A percentile compares a stretch with the other conserved stretches of the same genome.
Evolutionary conservation across 2,888 invertebrate genomes (phyloP).

Genomic region (Xanthostigma xanthostigma): DNA sequence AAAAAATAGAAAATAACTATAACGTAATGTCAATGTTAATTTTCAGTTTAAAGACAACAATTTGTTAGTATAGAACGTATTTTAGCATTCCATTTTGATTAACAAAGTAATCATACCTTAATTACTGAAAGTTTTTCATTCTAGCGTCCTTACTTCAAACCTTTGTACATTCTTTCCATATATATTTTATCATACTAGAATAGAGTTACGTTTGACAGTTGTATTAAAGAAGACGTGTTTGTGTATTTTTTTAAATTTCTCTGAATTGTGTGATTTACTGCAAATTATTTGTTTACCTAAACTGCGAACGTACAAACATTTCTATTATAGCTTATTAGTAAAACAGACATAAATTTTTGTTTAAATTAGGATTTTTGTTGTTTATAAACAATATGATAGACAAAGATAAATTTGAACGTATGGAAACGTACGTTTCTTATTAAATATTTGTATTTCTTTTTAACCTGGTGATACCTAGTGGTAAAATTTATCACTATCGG

Average conservation of each 20-base stretch:
- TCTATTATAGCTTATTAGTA: background rate
- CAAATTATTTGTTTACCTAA: too few relatives aligned
- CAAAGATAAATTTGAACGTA: background rate
- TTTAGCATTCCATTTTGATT: too few relatives aligned
- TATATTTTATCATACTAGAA: background rate
- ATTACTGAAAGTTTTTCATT: background rate
- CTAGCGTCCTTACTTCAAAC: slow-evolving; percentile 1
- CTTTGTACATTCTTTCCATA: background rate
- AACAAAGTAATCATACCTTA: too few relatives aligned
- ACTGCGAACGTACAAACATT: background rate
- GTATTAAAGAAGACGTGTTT: too few relatives aligned
- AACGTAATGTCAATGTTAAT: too few relatives aligned
- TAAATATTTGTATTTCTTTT: background rate
- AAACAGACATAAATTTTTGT: background rate
- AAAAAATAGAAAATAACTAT: too few relatives aligned
- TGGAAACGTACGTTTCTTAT: background rate
- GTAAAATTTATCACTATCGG: too few relatives aligned
- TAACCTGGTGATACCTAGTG: too few relatives aligned
- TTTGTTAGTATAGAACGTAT: too few relatives aligned
- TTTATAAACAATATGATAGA: background rate
- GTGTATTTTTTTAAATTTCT: too few relatives aligned
- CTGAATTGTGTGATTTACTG: too few relatives aligned
- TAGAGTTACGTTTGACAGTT: background rate
- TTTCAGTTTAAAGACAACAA: too few relatives aligned
- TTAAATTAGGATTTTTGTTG: background rate